phyloP scores from a whole-genome alignment of 30 jellyfish, hydroid and myxozoan species.

The Catostylus mosaicus region DNA sequence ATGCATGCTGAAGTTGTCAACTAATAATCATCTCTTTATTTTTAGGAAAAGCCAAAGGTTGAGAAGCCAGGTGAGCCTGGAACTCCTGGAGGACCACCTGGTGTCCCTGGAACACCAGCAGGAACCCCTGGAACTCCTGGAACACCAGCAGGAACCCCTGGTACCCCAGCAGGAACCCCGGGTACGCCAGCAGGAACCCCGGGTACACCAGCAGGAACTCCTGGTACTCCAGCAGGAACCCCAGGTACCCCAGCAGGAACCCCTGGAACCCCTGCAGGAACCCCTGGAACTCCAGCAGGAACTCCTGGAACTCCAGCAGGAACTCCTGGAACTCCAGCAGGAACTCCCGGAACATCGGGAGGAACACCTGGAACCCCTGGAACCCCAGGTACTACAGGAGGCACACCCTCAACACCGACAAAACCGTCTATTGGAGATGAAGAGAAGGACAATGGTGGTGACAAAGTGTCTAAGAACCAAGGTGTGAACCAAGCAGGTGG shows the following conservation, averaged over 20 bases:
- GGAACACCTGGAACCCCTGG: constrained; percentile 38
- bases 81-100: constrained; percentile 51
- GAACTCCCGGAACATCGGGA: constrained; percentile 38
- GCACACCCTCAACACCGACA: constrained; percentile 50
- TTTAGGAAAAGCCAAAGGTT: constrained; percentile 64
- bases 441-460: constrained; percentile 77
- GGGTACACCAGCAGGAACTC: constrained; percentile 65
- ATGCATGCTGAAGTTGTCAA: too few species aligned
- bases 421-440: constrained; percentile 55
- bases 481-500: constrained; percentile 78
- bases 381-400: constrained; percentile 46
- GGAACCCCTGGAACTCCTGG: constrained; percentile 57
- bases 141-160: constrained; percentile 60
- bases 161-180: constrained; percentile 50
- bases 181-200: constrained; percentile 49
- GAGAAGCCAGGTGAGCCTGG: constrained; percentile 67
- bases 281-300: constrained; percentile 55
- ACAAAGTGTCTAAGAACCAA: constrained; percentile 56
- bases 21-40: background rate
- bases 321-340: constrained; percentile 50
- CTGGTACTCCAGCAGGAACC: constrained; percentile 49
- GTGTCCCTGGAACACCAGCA: constrained; percentile 48
- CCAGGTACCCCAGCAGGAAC: constrained; percentile 62
- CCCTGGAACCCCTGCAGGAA: constrained; percentile 45
- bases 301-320: constrained; percentile 63